phyloP scores from a whole-genome alignment of 2,888 invertebrate species.

The Drosophila rellima region DNA sequence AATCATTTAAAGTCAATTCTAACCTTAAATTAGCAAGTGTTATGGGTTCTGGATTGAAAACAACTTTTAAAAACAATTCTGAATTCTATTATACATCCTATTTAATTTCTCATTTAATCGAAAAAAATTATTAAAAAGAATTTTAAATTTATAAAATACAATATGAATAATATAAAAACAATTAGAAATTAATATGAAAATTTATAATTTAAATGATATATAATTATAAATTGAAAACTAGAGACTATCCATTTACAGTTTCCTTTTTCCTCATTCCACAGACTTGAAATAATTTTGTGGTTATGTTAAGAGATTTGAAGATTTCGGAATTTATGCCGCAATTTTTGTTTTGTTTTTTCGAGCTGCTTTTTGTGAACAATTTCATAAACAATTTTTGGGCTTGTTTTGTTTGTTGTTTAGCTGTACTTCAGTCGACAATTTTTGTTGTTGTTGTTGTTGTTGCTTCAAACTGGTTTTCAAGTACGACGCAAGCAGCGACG shows the following conservation, averaged over 20 bases:
- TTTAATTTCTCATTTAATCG: background rate
- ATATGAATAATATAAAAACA: too few relatives aligned
- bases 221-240: too few relatives aligned
- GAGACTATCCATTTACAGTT: background rate
- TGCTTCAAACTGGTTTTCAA: constrained; percentile 74
- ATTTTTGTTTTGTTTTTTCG: constrained; percentile 9
- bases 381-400: constrained; percentile 47
- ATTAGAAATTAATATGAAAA: too few relatives aligned
- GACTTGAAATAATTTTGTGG: constrained; percentile 28
- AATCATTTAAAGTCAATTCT: background rate
- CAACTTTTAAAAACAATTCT: background rate
- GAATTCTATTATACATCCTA: background rate
- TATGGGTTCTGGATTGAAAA: background rate
- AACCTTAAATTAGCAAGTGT: background rate
- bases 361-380: constrained; percentile 17
- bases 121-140: background rate
- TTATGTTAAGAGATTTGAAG: constrained; percentile 29
- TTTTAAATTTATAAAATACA: too few relatives aligned
- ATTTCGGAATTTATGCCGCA: constrained; percentile 34
- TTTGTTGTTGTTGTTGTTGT: constrained; percentile 12
- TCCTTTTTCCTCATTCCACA: constrained; percentile 33
- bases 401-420: constrained; percentile 64
- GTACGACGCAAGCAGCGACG: constrained; percentile 61
- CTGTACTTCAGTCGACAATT: constrained; percentile 75
- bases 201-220: too few relatives aligned